These are phyloP conservation scores for Gastrophryne carolinensis DNA, from an alignment of 2,797 vertebrate genomes.

Conservation along the genomic window DNA sequence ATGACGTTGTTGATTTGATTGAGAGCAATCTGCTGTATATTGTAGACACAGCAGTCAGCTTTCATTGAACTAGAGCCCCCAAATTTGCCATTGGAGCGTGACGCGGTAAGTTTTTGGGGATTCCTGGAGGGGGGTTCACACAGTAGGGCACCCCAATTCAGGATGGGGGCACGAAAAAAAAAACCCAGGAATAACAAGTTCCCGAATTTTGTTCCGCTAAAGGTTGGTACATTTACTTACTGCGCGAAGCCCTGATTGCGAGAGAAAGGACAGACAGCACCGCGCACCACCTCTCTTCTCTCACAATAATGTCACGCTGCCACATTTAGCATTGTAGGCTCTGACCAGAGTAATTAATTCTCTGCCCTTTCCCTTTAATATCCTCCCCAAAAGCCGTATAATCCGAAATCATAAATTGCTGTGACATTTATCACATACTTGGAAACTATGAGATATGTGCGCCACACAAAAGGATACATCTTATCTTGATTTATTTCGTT, in stretches of 20 bases:
- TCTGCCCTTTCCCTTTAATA: conserved; percentile 49
- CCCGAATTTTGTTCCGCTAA: too few species aligned
- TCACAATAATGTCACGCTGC: conserved; percentile 25
- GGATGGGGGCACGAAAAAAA: too few species aligned
- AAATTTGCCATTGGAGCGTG: too few species aligned
- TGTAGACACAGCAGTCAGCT: too few species aligned
- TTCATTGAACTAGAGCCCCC: too few species aligned
- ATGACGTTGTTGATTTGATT: too few species aligned
- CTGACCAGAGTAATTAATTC: conserved; percentile 43
- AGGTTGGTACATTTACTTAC: neutral
- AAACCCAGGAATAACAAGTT: too few species aligned
- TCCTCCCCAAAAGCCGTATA: conserved; percentile 42
- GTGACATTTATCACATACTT: conserved; percentile 47
- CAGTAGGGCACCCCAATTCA: too few species aligned
- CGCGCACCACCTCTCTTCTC: neutral
- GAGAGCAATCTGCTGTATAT: too few species aligned
- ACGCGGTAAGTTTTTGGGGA: too few species aligned
- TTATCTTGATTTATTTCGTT: conserved; percentile 39
- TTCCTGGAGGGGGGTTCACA: too few species aligned
- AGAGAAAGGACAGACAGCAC: conserved; percentile 4
- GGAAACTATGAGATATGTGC: conserved; percentile 28
- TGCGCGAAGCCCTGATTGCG: neutral
- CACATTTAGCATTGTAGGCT: conserved; percentile 20
- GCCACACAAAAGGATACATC: conserved; percentile 8
- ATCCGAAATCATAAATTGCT: conserved; percentile 45